A percentile compares a stretch with the other conserved stretches of the same genome.
Conservation (phyloP, 2,888 invertebrate species). For the Blera fallax region DNA sequence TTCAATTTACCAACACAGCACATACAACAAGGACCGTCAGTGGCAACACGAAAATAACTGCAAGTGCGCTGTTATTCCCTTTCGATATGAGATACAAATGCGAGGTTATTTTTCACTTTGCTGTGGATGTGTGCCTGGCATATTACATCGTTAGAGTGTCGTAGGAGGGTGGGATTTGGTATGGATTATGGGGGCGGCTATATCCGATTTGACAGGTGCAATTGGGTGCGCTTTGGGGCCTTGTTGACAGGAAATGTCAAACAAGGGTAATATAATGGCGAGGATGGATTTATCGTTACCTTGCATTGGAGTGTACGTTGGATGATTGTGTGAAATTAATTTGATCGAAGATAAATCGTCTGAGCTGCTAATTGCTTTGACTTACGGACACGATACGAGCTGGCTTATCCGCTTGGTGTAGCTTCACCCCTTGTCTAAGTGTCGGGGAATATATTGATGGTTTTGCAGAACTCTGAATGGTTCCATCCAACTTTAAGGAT, state of each 20-base stretch:
- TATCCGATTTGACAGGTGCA: slow-evolving; percentile 8
- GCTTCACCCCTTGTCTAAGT: too few species aligned
- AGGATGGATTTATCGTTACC: background rate
- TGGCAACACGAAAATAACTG: background rate
- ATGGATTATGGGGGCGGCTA: background rate
- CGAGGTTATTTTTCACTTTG: background rate
- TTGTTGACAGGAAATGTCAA: background rate
- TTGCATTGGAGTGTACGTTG: too few species aligned
- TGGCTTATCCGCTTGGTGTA: too few species aligned
- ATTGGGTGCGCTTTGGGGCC: background rate
- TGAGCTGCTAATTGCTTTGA: too few species aligned
- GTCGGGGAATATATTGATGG: too few species aligned
- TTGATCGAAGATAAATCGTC: too few species aligned
- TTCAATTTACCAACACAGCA: slow-evolving; percentile 7
- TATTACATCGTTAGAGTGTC: background rate
- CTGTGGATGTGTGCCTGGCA: slow-evolving; percentile 3
- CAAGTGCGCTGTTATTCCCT: background rate
- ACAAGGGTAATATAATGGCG: background rate
- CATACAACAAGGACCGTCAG: background rate
- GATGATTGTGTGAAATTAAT: too few species aligned
- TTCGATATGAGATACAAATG: background rate
- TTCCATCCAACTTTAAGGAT: too few species aligned
- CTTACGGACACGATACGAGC: too few species aligned
- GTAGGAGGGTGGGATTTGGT: background rate
- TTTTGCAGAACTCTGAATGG: too few species aligned